Evolutionary conservation across 2,888 invertebrate genomes (phyloP), one percentile per base, ranked within the genome.

Genomic region (Phania funesta): DNA sequence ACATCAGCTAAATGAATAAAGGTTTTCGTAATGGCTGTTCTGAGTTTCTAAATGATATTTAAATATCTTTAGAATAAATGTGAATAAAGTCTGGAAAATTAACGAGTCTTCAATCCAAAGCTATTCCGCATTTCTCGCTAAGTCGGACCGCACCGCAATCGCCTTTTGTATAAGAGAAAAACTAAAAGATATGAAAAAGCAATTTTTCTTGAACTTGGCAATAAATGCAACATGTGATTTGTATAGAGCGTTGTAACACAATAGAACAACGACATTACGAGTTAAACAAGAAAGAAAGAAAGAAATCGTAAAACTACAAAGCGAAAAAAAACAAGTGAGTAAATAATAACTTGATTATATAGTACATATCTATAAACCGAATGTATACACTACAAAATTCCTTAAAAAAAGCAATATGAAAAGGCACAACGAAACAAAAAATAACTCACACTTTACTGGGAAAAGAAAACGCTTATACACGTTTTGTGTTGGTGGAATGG

Each of bases 121-220:
- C n/a, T n/a, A n/a, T n/a, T n/a, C n/a, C n/a, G n/a, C 7, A 29
- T 29, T 29, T 7, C 29, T 4, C 13, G n/a, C 8, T 38, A 3
- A 7, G 18, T 4, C 0, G 41, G 18, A 18, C 16, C 16, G 16
- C 41, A 16, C 41, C 7, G 16, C 16, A 16, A 16, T 44, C 29
- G 4, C 7, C 7, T 29, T 29, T 4, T 3, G 16, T n/a, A 2
- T 44, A 44, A 22, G 13, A 26, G 11, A 54, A 24, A 74, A 64
- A 74, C 16, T 52, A 7, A 11, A 50, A 18, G 50, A 20, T 13
- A 18, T 35, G n/a, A 48, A 67, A 84, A 85, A 85, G 85, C 83
- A 84, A 81, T 81, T 83, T 85, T 77, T 83, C 85, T 86, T 86
- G 86, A 86, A 86, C 86, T 86, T 86, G 86, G 84, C 79, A 84